Conservation (phyloP, 2,888 invertebrate genomes). For the Nomada flava region DNA sequence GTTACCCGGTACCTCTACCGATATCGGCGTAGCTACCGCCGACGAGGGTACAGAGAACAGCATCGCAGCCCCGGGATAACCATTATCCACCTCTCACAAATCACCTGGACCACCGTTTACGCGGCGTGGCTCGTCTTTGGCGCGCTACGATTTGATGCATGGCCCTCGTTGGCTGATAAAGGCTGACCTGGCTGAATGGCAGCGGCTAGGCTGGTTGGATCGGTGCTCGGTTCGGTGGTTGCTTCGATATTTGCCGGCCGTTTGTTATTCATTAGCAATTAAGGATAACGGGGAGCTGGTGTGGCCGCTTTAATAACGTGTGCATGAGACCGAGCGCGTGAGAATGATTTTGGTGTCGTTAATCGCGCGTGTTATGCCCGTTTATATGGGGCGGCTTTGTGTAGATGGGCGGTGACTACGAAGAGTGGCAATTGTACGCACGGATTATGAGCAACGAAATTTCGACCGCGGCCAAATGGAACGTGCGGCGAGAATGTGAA, state of each 20-base stretch:
- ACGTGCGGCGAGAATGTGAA: too few species aligned
- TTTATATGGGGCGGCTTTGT: neutral
- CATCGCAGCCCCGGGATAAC: conserved; percentile 79
- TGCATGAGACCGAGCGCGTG: neutral
- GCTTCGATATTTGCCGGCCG: neutral
- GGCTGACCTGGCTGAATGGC: conserved; percentile 1
- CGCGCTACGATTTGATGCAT: conserved; percentile 44
- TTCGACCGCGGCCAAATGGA: neutral
- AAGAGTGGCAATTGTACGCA: neutral
- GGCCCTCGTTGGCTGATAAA: conserved; percentile 21
- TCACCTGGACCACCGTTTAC: conserved; percentile 74
- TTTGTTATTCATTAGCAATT: conserved; percentile 39
- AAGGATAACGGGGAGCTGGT: neutral
- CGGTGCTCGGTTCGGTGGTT: too few species aligned
- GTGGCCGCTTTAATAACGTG: conserved; percentile 6
- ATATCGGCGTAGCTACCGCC: conserved; percentile 62
- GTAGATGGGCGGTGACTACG: neutral
- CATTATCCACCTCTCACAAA: conserved; percentile 81
- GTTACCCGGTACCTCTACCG: conserved; percentile 61
- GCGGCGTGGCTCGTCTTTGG: conserved; percentile 57
- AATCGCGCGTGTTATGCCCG: conserved; percentile 29
- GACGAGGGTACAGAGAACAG: conserved; percentile 51
- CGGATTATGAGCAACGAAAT: neutral
- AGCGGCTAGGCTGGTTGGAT: neutral
- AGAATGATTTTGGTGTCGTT: conserved; percentile 18